Conservation (phyloP, 2,113 vertebrate genomes). For the Pseudorasbora parva region DNA sequence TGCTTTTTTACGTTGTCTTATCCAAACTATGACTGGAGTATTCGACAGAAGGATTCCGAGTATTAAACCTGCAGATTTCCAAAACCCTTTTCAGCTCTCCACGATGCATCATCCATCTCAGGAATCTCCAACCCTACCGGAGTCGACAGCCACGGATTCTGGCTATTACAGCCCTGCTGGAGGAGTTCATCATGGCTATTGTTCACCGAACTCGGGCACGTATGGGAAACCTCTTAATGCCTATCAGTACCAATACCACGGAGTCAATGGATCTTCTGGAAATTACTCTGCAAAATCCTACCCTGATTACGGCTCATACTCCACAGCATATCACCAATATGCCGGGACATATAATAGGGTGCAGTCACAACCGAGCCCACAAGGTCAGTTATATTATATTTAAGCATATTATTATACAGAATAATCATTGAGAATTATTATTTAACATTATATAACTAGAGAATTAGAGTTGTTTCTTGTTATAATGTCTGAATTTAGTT, state of each 20-base stretch:
- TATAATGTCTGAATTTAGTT: no score
- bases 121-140: slow-evolving; percentile 97
- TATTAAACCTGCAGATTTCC: slow-evolving; percentile 91
- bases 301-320: slow-evolving; percentile 87
- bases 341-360: slow-evolving; percentile 91
- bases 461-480: neutral
- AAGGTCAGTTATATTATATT: slow-evolving; percentile 78
- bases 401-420: neutral
- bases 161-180: slow-evolving; percentile 96
- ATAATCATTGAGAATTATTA: neutral
- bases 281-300: slow-evolving; percentile 94
- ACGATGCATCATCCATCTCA: slow-evolving; percentile 89
- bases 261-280: slow-evolving; percentile 87
- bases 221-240: slow-evolving; percentile 94
- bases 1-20: slow-evolving; percentile 74
- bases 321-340: slow-evolving; percentile 92
- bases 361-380: slow-evolving; percentile 86
- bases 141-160: slow-evolving; percentile 96
- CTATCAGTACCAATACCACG: slow-evolving; percentile 96
- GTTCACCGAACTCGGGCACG: slow-evolving; percentile 91
- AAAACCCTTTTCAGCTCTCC: slow-evolving; percentile 91
- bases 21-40: slow-evolving; percentile 92
- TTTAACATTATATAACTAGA: neutral
- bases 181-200: slow-evolving; percentile 91
- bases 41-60: slow-evolving; percentile 95